Evolutionary conservation across 1,140 invertebrate species (phyloP), one percentile per base, ranked within the genome.

Genomic region (Batillaria attramentaria): DNA sequence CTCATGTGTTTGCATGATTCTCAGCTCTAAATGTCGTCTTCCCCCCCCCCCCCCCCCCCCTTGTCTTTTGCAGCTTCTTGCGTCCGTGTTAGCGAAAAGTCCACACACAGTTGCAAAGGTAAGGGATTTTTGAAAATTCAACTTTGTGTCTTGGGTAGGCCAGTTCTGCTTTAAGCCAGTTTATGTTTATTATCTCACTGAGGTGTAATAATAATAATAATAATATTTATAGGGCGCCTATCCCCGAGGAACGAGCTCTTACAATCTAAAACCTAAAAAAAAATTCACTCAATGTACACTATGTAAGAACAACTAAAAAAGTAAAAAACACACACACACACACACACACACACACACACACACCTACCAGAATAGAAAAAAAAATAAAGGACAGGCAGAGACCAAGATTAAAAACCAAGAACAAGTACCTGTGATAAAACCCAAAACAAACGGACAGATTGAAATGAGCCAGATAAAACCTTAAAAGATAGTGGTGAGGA

Each of bases 21-120:
- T 42, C n/a, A 16, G 10, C 20, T 37, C 0, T 37, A 35, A 6
- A 3, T 8, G 33, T 54, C n/a, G n/a, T 20, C 50, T 3, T 2
- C n/a, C 18, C 3, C n/a, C 50, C n/a, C n/a, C 10, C 10, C 3
- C 10, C 79, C 73, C 79, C 66, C 75, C 72, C 87, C 28, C 79
- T 39, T 83, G 84, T 86, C 74, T 87, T 73, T 91, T 93, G 18
- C 87, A 95, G 94, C 89, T 95, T 46, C 95, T 94, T 88, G 94
- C 94, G 0, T 93, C 92, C 65, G 94, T 95, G 24, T 88, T 95
- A 69, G 92, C 94, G 82, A 95, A 95, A 89, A 94, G 95, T 90
- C 93, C 94, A 50, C 90, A 93, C 6, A 93, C 92, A 28, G 90
- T 94, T 24, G 39, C 37, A 20, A 75, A 75, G 73, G 73, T 75